phyloP scores from a whole-genome alignment of 2,888 invertebrate genomes.

The Drosophila infuscata region DNA sequence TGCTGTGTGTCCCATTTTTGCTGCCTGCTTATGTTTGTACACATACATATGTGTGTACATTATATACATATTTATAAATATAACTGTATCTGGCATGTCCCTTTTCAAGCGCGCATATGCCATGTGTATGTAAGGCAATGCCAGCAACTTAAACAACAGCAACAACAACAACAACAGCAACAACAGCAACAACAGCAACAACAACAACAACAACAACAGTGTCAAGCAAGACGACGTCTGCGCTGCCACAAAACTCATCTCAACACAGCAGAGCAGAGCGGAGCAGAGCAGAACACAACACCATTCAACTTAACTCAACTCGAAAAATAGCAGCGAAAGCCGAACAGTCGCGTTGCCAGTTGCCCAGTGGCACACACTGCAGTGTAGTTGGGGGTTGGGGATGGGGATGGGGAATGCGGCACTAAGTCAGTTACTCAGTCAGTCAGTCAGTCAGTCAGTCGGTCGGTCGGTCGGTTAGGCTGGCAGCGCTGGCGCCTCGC shows the following conservation, averaged over 20 bases:
- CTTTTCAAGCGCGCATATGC: constrained; percentile 74
- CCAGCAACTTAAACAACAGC: constrained; percentile 12
- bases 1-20: constrained; percentile 32
- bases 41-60: neutral
- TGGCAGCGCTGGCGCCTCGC: constrained; percentile 68
- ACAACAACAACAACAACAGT: neutral
- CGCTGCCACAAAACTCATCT: constrained; percentile 69
- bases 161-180: neutral
- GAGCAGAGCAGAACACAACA: constrained; percentile 56
- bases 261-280: constrained; percentile 25
- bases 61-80: neutral
- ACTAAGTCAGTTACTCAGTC: constrained; percentile 36
- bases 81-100: constrained; percentile 63
- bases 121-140: constrained; percentile 46
- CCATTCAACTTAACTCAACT: constrained; percentile 74
- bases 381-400: neutral
- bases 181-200: neutral
- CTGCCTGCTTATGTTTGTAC: constrained; percentile 40
- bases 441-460: constrained; percentile 32
- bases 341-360: constrained; percentile 28
- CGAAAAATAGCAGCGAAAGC: constrained; percentile 49
- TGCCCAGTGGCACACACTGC: constrained; percentile 1
- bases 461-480: constrained; percentile 26
- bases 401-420: neutral
- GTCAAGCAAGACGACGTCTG: constrained; percentile 54